phyloP scores from a whole-genome alignment of 2,797 vertebrate genomes.

The Presbytis comata region DNA sequence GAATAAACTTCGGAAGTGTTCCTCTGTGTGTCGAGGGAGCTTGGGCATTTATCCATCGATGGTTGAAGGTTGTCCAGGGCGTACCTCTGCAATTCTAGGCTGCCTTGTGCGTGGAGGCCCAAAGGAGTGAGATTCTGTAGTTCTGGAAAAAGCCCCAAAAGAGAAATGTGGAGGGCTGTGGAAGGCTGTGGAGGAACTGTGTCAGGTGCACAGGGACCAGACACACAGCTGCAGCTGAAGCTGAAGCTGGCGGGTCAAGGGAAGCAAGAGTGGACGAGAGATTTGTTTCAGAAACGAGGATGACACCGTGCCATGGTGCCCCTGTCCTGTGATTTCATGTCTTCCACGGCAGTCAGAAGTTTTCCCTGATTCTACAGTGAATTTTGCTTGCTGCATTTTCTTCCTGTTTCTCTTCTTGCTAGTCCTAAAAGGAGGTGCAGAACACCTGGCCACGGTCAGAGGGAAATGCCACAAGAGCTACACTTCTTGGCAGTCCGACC shows the following conservation, averaged over 20 bases:
- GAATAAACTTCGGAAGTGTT: neutral
- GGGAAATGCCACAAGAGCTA: neutral
- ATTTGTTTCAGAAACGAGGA: neutral
- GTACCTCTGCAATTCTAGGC: neutral
- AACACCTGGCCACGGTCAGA: neutral
- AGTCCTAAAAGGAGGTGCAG: neutral
- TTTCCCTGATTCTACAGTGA: neutral
- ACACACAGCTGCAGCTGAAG: rapidly evolving
- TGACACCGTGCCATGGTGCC: rapidly evolving
- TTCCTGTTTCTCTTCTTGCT: neutral
- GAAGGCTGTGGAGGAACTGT: neutral
- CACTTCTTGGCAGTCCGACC: neutral
- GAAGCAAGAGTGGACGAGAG: rapidly evolving
- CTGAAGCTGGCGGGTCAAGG: rapidly evolving
- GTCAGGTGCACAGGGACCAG: neutral
- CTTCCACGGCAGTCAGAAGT: neutral
- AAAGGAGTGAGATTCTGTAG: neutral
- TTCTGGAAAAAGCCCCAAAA: neutral
- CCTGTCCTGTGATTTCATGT: too few relatives aligned
- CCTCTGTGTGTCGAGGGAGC: neutral
- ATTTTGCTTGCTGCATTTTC: neutral
- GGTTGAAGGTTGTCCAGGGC: rapidly evolving
- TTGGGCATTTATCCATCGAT: neutral
- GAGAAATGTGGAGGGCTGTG: neutral
- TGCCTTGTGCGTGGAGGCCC: neutral